Conservation (phyloP, 2,113 vertebrate species). For the Meriones unguiculatus region DNA sequence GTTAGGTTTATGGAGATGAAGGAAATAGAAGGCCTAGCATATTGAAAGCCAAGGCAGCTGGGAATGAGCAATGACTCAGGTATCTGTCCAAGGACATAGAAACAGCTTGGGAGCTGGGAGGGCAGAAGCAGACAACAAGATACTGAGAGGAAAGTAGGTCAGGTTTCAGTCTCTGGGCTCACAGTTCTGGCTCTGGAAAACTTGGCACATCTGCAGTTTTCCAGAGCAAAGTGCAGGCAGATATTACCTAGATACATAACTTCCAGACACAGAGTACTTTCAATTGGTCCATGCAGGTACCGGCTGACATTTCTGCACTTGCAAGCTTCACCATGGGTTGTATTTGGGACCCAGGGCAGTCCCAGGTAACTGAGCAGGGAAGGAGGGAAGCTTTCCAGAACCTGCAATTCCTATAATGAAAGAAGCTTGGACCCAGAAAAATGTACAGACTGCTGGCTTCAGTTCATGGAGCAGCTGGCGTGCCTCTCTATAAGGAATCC, state of each 20-base stretch:
- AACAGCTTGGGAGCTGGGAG: background rate
- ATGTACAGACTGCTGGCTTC: background rate
- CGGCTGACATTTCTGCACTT: background rate
- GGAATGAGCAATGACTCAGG: background rate
- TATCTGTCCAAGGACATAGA: background rate
- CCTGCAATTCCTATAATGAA: background rate
- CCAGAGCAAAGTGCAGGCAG: background rate
- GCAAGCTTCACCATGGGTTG: background rate
- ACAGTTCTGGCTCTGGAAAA: background rate
- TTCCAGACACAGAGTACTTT: background rate
- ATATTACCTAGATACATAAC: background rate
- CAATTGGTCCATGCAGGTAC: no score
- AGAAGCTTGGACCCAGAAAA: background rate
- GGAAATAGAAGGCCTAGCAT: background rate
- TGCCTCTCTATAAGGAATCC: background rate
- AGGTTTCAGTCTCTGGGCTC: background rate
- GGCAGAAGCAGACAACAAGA: background rate
- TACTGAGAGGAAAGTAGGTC: constrained; percentile 10
- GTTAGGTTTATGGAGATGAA: background rate
- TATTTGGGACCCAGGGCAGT: background rate
- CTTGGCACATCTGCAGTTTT: background rate
- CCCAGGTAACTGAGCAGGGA: background rate
- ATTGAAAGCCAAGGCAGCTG: background rate
- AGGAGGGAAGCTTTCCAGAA: background rate
- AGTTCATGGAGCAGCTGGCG: background rate